Evolutionary conservation across 2,113 vertebrate species (phyloP), one percentile per base, ranked within the genome.

Genomic region (Polyodon spathula): DNA sequence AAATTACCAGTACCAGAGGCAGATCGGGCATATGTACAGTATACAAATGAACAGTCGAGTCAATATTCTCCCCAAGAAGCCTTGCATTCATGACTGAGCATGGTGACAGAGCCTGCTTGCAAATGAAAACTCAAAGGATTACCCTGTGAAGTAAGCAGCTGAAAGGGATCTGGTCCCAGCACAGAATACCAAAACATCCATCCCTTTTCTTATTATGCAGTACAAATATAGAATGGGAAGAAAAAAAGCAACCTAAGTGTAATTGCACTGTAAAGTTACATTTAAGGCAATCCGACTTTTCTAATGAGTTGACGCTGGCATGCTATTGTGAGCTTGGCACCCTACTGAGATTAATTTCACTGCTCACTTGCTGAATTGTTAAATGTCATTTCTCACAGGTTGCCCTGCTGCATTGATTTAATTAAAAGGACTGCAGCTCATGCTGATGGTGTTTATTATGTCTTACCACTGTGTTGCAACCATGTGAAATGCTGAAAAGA

Each of bases 361-460:
- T 41, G 44, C 51, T 12, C 17, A 39, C 14, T 46, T 54, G 58
- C 40, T 17, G 59, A 59, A 64, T 58, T 64, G 63, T 59, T 60
- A 65, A 65, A 65, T 65, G 63, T 60, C 63, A 65, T 40, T 57
- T 48, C 50, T 53, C 37, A 15, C 41, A 43, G 40, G n/a, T n/a
- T n/a, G n/a, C n/a, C n/a, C n/a, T n/a, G n/a, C n/a, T 54, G 15
- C 9, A 50, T 7, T 44, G 38, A 51, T 56, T 41, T 57, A 57
- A 51, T 63, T 12, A 63, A 57, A 4, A 43, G 48, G n/a, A 5
- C 14, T 9, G 44, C 40, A 64, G 59, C 48, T 44, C 16, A 56
- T 51, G 50, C 40, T 54, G 8, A 17, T 58, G 16, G 8, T 52
- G 56, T 59, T 52, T 39, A 40, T 37, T 41, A 15, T 58, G 38